Conservation (phyloP, 2,113 vertebrate species). For the Physeter macrocephalus region DNA sequence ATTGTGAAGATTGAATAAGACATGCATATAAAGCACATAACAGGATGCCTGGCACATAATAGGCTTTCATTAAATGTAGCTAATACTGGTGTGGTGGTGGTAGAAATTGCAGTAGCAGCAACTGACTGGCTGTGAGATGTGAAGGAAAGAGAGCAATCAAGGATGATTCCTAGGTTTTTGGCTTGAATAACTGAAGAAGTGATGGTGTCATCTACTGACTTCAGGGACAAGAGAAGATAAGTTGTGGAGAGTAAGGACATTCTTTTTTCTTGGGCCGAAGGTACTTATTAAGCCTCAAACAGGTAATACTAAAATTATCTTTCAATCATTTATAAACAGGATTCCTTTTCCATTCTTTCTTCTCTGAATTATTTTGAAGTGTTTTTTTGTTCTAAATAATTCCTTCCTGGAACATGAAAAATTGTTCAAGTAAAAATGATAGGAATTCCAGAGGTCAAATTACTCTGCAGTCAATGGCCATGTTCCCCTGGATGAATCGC, state of each 20-base stretch:
- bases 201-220: not conserved
- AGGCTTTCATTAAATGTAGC: not conserved
- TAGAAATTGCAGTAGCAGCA: not conserved
- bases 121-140: not conserved
- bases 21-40: not conserved
- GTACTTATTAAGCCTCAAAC: not conserved
- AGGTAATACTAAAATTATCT: slow-evolving; percentile 2
- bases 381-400: slow-evolving; percentile 9
- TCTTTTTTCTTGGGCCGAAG: not conserved
- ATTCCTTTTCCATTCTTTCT: not conserved
- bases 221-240: not conserved
- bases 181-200: not conserved
- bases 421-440: not conserved
- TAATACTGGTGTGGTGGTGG: not conserved
- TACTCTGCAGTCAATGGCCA: not conserved
- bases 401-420: slow-evolving; percentile 5
- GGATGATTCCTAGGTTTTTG: not conserved
- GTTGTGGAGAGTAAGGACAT: not conserved
- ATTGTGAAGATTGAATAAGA: not conserved
- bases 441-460: slow-evolving; percentile 9
- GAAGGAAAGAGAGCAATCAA: not conserved
- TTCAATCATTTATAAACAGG: slow-evolving; percentile 16
- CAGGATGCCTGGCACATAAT: not conserved
- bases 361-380: slow-evolving; percentile 1
- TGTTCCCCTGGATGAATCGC: not conserved